These are phyloP conservation scores for Callimico goeldii DNA, from an alignment of 2,797 vertebrate species.

Conservation along the genomic window DNA sequence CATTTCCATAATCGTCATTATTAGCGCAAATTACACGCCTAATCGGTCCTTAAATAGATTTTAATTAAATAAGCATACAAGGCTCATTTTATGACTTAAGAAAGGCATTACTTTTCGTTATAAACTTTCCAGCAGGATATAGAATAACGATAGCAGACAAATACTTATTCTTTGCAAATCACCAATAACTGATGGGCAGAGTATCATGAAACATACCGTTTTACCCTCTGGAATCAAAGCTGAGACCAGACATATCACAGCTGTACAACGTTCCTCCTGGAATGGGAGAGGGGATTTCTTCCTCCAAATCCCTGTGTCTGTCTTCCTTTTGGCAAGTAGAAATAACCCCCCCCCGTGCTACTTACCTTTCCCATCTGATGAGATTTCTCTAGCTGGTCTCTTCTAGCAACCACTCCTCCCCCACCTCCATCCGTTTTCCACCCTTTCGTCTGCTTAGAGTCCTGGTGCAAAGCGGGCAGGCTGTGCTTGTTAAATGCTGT, in stretches of 20 bases:
- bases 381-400: not conserved
- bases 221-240: not conserved
- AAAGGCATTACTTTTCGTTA: slow-evolving; percentile 80
- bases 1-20: slow-evolving; percentile 83
- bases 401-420: not conserved
- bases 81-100: slow-evolving; percentile 83
- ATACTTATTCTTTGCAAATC: slow-evolving; percentile 59
- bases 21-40: slow-evolving; percentile 82
- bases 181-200: slow-evolving; percentile 12
- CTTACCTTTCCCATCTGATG: not conserved
- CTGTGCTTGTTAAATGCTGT: slow-evolving; percentile 71
- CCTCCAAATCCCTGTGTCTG: not conserved
- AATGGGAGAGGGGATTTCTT: not conserved
- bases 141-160: slow-evolving; percentile 59
- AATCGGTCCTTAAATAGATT: slow-evolving; percentile 84
- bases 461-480: slow-evolving; percentile 36
- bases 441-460: slow-evolving; percentile 24
- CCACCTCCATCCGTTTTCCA: slow-evolving; percentile 11
- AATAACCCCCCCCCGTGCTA: not conserved
- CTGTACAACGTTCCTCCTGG: not conserved
- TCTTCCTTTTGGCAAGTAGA: slow-evolving; percentile 17
- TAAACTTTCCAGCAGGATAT: slow-evolving; percentile 76
- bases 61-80: slow-evolving; percentile 85
- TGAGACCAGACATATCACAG: not conserved
- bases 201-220: not conserved